These are phyloP conservation scores for Lasioglossum vierecki DNA, from an alignment of 2,888 invertebrate genomes.

Conservation along the genomic window DNA sequence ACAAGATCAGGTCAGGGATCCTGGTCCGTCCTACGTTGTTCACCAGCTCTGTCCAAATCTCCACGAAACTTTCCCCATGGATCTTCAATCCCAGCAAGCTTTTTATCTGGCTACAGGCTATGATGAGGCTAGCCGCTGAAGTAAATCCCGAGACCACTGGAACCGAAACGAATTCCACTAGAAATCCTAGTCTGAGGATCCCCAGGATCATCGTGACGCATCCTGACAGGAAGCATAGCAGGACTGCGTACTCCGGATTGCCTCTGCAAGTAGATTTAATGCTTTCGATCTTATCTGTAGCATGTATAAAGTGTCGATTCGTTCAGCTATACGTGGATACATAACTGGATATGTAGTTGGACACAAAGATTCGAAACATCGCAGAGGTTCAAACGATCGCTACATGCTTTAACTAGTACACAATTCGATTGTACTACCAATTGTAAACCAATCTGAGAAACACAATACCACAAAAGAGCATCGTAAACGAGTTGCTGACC, in stretches of 20 bases:
- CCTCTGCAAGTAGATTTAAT: constrained; percentile 66
- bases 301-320: no score
- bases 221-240: constrained; percentile 89
- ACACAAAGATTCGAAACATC: no score
- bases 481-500: background rate
- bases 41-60: constrained; percentile 86
- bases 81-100: constrained; percentile 87
- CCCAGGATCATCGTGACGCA: constrained; percentile 88
- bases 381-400: background rate
- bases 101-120: constrained; percentile 90
- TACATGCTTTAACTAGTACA: background rate
- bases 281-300: background rate
- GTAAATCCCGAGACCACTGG: constrained; percentile 92
- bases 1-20: constrained; percentile 87
- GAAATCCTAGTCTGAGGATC: constrained; percentile 88
- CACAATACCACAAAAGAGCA: background rate
- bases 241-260: constrained; percentile 87
- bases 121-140: constrained; percentile 90
- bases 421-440: background rate
- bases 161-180: constrained; percentile 90
- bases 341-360: no score
- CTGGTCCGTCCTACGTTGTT: constrained; percentile 85
- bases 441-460: no score
- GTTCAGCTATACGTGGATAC: no score
- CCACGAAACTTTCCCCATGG: constrained; percentile 87